phyloP scores from a whole-genome alignment of 2,113 vertebrate species.

The Gasterosteus aculeatus region DNA sequence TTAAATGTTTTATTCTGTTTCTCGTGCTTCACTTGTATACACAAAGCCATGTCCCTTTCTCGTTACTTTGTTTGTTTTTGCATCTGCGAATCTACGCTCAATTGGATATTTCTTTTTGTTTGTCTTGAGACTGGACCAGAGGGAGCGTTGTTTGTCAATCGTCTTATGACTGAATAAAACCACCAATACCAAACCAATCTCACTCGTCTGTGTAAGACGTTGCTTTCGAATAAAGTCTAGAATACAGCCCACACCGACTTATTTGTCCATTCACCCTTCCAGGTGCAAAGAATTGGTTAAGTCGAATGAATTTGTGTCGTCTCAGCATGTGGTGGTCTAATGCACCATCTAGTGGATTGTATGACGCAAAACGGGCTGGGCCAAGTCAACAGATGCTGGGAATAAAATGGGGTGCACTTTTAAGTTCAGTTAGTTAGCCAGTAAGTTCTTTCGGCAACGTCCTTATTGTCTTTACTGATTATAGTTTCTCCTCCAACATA shows the following conservation, averaged over 20 bases:
- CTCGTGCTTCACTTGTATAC: not conserved
- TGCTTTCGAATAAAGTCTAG: not conserved
- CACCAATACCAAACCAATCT: not conserved
- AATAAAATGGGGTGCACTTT: not conserved
- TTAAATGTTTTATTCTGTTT: not conserved
- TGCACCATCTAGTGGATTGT: constrained; percentile 44
- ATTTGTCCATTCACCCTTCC: not conserved
- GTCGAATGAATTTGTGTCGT: not conserved
- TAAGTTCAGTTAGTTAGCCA: not conserved
- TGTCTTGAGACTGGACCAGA: not conserved
- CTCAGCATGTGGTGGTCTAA: constrained; percentile 16
- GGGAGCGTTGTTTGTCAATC: not conserved
- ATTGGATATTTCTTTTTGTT: not conserved
- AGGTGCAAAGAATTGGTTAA: not conserved
- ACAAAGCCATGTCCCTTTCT: not conserved
- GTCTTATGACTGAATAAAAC: not conserved
- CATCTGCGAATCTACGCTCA: not conserved
- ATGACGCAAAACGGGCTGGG: not conserved
- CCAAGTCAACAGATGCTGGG: not conserved
- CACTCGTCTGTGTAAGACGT: not conserved
- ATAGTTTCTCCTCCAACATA: too few relatives aligned
- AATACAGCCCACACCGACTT: not conserved
- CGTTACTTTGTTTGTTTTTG: not conserved
- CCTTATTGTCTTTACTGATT: too few relatives aligned
- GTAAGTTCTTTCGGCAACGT: too few relatives aligned